phyloP scores from a whole-genome alignment of 2,888 invertebrate genomes.

The Zygaena filipendulae region DNA sequence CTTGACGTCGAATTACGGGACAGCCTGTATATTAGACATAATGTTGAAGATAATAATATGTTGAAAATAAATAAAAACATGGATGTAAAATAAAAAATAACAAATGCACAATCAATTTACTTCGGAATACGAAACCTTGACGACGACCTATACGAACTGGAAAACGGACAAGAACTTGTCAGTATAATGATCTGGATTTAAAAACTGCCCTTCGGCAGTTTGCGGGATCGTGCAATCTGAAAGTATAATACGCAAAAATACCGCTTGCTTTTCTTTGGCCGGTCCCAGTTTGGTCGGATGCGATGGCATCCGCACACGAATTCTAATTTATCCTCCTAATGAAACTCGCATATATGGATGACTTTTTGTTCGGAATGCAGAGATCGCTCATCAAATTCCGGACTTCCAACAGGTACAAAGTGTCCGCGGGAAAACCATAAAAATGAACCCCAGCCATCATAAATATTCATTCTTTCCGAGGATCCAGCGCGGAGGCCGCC shows the following conservation, averaged over 20 bases:
- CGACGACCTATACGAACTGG: too few relatives aligned
- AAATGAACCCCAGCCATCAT: slow-evolving; percentile 40
- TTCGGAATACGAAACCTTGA: too few relatives aligned
- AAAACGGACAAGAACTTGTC: slow-evolving; percentile 26
- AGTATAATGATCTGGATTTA: slow-evolving; percentile 36
- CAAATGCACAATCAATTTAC: too few relatives aligned
- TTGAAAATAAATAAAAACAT: too few relatives aligned
- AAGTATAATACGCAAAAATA: slow-evolving; percentile 56
- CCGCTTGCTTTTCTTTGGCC: slow-evolving; percentile 22
- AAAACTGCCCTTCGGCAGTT: slow-evolving; percentile 29
- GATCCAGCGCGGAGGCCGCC: slow-evolving; percentile 18
- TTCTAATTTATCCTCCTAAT: slow-evolving; percentile 55
- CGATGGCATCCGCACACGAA: slow-evolving; percentile 34
- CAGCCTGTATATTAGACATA: too few relatives aligned
- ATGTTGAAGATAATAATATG: too few relatives aligned
- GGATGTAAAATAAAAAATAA: too few relatives aligned
- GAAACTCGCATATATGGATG: slow-evolving; percentile 34
- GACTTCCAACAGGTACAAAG: slow-evolving; percentile 32
- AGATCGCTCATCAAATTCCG: slow-evolving; percentile 31
- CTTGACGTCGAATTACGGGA: too few relatives aligned
- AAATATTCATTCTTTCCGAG: slow-evolving; percentile 51
- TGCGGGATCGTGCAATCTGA: slow-evolving; percentile 42
- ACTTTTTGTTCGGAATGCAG: slow-evolving; percentile 28
- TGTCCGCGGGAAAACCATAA: slow-evolving; percentile 38
- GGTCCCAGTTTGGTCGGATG: slow-evolving; percentile 31